Conservation (phyloP, 2,797 vertebrate genomes). For the Gallinago nigripennis region DNA sequence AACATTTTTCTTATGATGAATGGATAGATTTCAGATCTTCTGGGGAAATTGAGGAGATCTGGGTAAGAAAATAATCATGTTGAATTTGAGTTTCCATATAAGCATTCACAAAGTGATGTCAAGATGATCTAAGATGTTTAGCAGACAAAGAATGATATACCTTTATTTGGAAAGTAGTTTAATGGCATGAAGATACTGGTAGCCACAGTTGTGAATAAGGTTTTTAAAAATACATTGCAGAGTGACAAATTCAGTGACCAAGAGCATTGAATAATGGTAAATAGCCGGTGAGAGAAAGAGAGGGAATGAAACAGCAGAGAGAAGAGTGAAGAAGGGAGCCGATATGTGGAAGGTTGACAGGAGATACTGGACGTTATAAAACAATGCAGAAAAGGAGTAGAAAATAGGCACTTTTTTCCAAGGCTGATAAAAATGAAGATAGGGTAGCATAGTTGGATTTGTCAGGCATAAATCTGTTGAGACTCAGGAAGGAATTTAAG, state of each 20-base stretch:
- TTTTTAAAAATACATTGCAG: not conserved
- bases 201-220: not conserved
- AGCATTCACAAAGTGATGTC: not conserved
- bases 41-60: not conserved
- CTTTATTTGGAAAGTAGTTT: not conserved
- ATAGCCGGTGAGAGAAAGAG: not conserved
- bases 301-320: not conserved
- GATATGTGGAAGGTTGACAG: not conserved
- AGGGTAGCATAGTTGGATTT: not conserved
- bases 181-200: not conserved
- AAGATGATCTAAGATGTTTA: not conserved
- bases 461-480: not conserved
- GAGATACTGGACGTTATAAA: not conserved
- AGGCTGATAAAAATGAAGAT: not conserved
- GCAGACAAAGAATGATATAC: not conserved
- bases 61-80: not conserved
- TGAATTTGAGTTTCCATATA: not conserved
- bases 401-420: not conserved
- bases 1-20: not conserved
- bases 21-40: not conserved
- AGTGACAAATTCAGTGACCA: not conserved
- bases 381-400: not conserved
- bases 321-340: not conserved
- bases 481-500: not conserved
- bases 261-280: not conserved